A percentile compares a stretch with the other conserved stretches of the same genome.
phyloP scores from a whole-genome alignment of 2,797 vertebrate species.

The Lepus townsendii region DNA sequence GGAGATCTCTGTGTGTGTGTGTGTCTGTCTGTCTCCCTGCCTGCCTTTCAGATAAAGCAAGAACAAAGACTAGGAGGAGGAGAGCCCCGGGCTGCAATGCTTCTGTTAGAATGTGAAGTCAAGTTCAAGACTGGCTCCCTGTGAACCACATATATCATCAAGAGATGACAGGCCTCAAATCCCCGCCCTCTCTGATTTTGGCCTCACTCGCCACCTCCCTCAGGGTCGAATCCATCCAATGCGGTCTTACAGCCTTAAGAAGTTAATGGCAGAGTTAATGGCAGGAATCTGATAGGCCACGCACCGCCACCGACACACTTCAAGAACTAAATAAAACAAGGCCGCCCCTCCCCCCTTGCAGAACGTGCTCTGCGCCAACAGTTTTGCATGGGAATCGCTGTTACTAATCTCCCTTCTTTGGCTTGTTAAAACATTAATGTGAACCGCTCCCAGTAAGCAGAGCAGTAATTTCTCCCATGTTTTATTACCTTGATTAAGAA shows the following conservation, averaged over 20 bases:
- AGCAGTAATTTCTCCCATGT: constrained; percentile 73
- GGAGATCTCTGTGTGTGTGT: too few species aligned
- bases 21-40: too few species aligned
- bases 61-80: background rate
- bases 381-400: constrained; percentile 23
- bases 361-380: constrained; percentile 53
- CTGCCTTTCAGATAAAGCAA: too few species aligned
- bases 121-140: background rate
- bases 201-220: background rate
- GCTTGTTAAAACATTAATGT: constrained; percentile 73
- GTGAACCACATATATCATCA: background rate
- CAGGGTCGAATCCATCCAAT: background rate
- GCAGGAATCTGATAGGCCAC: constrained; percentile 31
- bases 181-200: background rate
- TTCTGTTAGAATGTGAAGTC: background rate
- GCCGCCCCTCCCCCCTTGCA: background rate
- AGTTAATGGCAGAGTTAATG: background rate
- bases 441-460: constrained; percentile 68
- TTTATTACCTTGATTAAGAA: constrained; percentile 78
- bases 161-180: background rate
- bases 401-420: constrained; percentile 72
- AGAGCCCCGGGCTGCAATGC: background rate
- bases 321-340: constrained; percentile 41
- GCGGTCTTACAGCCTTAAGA: constrained; percentile 47
- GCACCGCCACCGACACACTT: background rate